Evolutionary conservation across 2,797 vertebrate genomes (phyloP).

Genomic region (Tauraco hartlaubi): DNA sequence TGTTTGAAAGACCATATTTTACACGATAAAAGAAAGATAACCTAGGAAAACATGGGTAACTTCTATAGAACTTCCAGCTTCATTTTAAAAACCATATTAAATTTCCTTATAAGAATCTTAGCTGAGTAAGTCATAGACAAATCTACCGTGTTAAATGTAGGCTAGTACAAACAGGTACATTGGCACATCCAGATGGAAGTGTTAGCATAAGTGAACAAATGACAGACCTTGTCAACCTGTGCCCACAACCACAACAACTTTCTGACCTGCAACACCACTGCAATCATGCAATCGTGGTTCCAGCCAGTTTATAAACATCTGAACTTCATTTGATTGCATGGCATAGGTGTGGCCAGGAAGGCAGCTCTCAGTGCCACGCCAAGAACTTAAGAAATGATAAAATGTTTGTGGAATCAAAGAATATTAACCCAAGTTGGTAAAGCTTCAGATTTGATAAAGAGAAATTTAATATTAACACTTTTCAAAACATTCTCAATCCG

Average conservation of each 20-base stretch:
- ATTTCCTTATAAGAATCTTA: background rate
- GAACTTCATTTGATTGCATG: background rate
- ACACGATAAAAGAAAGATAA: background rate
- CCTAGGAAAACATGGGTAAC: background rate
- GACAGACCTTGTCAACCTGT: background rate
- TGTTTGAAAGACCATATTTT: background rate
- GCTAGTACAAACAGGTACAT: background rate
- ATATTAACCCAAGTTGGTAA: background rate
- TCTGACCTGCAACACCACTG: fast-evolving
- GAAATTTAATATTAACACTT: background rate
- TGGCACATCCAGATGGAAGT: background rate
- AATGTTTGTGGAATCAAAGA: background rate
- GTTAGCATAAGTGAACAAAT: background rate
- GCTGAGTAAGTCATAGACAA: background rate
- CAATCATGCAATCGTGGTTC: background rate
- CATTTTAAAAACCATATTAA: background rate
- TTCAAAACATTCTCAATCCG: background rate
- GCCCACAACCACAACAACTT: background rate
- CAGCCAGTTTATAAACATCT: background rate
- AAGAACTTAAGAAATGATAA: background rate
- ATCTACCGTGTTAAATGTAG: background rate
- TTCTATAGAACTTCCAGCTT: background rate
- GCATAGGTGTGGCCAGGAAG: background rate
- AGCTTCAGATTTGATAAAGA: background rate
- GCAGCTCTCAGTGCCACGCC: fast-evolving